Conservation (phyloP, 1,140 invertebrate species). For the Diprion similis region DNA sequence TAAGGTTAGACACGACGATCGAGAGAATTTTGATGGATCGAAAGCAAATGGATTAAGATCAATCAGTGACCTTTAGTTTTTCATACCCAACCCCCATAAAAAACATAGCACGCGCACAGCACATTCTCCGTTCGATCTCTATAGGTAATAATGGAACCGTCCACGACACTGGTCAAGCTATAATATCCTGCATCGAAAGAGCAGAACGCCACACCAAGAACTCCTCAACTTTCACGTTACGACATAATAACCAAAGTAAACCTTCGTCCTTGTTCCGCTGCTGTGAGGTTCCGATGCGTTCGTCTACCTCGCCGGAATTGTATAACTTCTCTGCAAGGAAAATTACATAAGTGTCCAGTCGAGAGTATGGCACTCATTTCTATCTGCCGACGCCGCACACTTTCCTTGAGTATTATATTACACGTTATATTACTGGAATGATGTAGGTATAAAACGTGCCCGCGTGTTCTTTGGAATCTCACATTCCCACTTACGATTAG, state of each 20-base stretch:
- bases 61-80: too few relatives aligned
- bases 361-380: not conserved
- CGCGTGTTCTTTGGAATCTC: not conserved
- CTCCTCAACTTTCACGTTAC: constrained; percentile 5
- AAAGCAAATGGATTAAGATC: too few relatives aligned
- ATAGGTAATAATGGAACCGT: not conserved
- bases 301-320: not conserved
- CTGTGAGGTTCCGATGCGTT: not conserved
- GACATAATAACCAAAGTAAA: constrained; percentile 3
- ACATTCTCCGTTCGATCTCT: not conserved
- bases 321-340: not conserved
- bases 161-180: not conserved
- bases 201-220: not conserved
- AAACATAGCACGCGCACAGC: not conserved
- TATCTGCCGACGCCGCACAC: not conserved
- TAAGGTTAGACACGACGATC: too few relatives aligned
- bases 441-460: too few relatives aligned
- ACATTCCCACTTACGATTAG: too few relatives aligned
- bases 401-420: not conserved
- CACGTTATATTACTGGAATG: not conserved
- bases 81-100: too few relatives aligned
- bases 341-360: constrained; percentile 7
- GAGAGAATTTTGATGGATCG: too few relatives aligned
- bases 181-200: not conserved
- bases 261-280: not conserved